Evolutionary conservation across 2,888 invertebrate species (phyloP).

Genomic region (Scaeva pyrastri): DNA sequence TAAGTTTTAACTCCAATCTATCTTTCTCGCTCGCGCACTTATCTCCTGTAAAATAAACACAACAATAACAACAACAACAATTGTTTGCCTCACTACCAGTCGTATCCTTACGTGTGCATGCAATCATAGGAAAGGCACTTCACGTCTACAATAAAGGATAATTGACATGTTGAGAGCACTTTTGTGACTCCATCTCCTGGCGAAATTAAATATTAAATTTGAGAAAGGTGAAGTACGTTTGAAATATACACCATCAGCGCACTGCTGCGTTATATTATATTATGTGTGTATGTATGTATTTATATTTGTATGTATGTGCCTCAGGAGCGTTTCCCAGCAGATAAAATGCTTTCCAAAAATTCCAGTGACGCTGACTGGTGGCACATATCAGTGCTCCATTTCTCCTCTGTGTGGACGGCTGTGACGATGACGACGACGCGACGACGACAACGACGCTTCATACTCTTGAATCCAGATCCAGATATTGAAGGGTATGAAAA

Average conservation of each 20-base stretch:
- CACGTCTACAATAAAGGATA: constrained; percentile 73
- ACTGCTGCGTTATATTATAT: background rate
- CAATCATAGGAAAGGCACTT: constrained; percentile 65
- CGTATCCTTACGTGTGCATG: constrained; percentile 52
- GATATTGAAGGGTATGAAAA: constrained; percentile 62
- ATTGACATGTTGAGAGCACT: constrained; percentile 75
- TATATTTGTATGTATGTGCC: background rate
- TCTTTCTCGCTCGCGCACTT: constrained; percentile 1
- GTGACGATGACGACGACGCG: too few species aligned
- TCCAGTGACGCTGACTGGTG: background rate
- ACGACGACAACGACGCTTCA: background rate
- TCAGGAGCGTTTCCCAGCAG: constrained; percentile 19
- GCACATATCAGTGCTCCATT: background rate
- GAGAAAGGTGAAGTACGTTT: constrained; percentile 65
- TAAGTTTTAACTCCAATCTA: constrained; percentile 7
- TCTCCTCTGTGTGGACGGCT: constrained; percentile 6
- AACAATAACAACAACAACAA: constrained; percentile 20
- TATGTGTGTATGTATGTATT: too few species aligned
- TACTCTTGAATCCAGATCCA: constrained; percentile 12
- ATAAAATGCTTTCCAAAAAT: constrained; percentile 2
- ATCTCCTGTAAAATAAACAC: constrained; percentile 2
- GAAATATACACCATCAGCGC: constrained; percentile 59
- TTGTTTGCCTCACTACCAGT: constrained; percentile 29
- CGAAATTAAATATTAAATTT: constrained; percentile 76
- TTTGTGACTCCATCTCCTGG: constrained; percentile 65